Conservation (phyloP, 2,113 vertebrate species). For the Psittacula cyanocephala region DNA sequence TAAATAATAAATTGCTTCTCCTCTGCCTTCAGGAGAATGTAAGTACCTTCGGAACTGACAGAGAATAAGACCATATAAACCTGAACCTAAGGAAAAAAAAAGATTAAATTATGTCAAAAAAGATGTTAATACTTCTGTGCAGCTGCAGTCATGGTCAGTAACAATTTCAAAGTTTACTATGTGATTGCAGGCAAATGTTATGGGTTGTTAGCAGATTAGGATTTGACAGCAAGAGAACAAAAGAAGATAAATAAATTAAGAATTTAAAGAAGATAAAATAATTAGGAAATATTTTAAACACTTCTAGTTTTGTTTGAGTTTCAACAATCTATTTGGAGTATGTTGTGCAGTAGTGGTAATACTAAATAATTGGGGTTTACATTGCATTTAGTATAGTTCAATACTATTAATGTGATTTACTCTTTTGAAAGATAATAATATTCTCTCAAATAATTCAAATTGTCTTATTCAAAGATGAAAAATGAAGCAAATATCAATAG, state of each 20-base stretch:
- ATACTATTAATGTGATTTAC: neutral
- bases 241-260: neutral
- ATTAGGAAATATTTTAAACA: neutral
- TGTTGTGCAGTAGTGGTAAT: neutral
- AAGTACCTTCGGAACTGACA: neutral
- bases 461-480: neutral
- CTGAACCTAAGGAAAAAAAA: neutral
- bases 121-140: neutral
- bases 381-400: neutral
- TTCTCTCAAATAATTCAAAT: neutral
- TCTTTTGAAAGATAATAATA: neutral
- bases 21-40: neutral
- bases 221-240: neutral
- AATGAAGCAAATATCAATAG: neutral
- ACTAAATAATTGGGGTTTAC: neutral
- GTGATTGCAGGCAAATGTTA: neutral
- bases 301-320: neutral
- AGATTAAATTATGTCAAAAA: neutral
- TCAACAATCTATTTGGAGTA: neutral
- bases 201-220: neutral
- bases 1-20: constrained; percentile 21
- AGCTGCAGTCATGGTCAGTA: neutral
- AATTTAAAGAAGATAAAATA: neutral
- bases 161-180: neutral
- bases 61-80: neutral